Conservation (phyloP, 2,797 vertebrate species). For the Anguilla obscura region DNA sequence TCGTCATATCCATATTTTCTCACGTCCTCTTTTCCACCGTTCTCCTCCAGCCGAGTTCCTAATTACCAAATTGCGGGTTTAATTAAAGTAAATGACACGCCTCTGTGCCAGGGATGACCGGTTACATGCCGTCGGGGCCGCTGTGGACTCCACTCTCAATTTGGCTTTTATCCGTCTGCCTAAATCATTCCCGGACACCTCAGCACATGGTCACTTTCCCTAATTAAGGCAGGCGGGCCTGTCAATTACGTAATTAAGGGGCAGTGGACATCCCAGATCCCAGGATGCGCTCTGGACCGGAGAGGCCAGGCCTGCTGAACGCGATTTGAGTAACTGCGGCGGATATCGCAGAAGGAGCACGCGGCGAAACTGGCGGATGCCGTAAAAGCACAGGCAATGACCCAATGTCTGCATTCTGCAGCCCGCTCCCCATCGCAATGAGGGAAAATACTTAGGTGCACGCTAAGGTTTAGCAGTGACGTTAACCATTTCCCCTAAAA, state of each 20-base stretch:
- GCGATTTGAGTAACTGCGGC: not conserved
- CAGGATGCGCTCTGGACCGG: not conserved
- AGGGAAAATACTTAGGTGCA: not conserved
- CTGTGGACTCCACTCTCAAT: not conserved
- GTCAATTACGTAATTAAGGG: not conserved
- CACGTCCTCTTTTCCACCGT: not conserved
- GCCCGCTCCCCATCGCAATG: not conserved
- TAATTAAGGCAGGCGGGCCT: not conserved
- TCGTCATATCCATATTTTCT: not conserved
- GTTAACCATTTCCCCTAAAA: not conserved
- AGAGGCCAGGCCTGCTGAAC: not conserved
- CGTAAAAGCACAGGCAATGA: not conserved
- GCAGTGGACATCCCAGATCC: not conserved
- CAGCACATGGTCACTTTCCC: slow-evolving; percentile 12
- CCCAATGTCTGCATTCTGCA: not conserved
- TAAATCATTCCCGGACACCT: slow-evolving; percentile 25
- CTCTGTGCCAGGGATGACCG: slow-evolving; percentile 32
- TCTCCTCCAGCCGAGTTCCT: slow-evolving; percentile 5
- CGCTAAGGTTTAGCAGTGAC: not conserved
- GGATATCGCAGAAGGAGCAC: not conserved
- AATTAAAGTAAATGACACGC: slow-evolving; percentile 24
- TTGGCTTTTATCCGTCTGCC: not conserved
- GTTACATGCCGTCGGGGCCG: not conserved
- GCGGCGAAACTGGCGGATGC: not conserved
- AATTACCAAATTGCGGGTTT: slow-evolving; percentile 28